Conservation (phyloP, 2,888 invertebrate species). For the Crepidodera aurea region DNA sequence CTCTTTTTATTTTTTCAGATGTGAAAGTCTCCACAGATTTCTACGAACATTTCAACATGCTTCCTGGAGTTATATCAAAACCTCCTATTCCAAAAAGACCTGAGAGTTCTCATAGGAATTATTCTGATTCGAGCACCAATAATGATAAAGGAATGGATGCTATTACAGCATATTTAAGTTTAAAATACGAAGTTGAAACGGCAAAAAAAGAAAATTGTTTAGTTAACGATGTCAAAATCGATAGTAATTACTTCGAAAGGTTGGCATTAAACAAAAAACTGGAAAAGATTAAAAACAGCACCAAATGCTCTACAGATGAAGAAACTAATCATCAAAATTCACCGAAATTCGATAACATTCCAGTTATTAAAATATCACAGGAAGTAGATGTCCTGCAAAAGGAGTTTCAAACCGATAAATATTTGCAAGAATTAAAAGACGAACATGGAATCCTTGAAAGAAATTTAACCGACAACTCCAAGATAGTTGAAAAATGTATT, state of each 20-base stretch:
- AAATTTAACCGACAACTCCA: conserved; percentile 45
- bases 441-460: conserved; percentile 30
- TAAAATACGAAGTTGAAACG: conserved; percentile 43
- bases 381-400: conserved; percentile 36
- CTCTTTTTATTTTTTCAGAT: conserved; percentile 10
- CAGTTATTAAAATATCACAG: conserved; percentile 6
- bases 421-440: conserved; percentile 41
- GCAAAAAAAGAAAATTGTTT: conserved; percentile 10
- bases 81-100: conserved; percentile 57
- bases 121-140: conserved; percentile 10
- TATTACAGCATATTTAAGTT: conserved; percentile 48
- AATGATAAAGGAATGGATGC: conserved; percentile 39
- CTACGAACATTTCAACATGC: conserved; percentile 38
- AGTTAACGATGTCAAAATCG: conserved; percentile 20
- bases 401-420: conserved; percentile 47
- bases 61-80: conserved; percentile 56
- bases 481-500: conserved; percentile 43
- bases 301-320: background rate
- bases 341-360: background rate
- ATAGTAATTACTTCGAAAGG: conserved; percentile 33
- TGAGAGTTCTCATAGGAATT: conserved; percentile 32
- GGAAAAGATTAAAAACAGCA: conserved; percentile 7
- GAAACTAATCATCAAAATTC: background rate
- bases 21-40: background rate
- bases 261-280: conserved; percentile 23